Evolutionary conservation across 2,113 vertebrate species (phyloP), one percentile per base, ranked within the genome.

Genomic region (Glareola pratincola): DNA sequence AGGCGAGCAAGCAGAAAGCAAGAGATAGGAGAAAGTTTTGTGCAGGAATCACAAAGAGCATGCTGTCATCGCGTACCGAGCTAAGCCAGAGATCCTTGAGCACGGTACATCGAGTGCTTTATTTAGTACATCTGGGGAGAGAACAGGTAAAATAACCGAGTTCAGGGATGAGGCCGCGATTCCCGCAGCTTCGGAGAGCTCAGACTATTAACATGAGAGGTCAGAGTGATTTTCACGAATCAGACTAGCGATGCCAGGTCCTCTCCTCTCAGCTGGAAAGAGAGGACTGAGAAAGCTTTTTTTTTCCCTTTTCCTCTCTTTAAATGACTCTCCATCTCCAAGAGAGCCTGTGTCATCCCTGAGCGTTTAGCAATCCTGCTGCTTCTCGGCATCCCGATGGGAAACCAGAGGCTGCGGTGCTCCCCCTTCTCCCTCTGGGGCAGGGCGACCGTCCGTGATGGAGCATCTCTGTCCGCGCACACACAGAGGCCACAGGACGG

Each of bases 401-500:
- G 78, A 36, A 41, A 21, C 21, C 34, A 23, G 54, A 26, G 32
- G 39, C 67, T 68, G 72, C 9, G 0, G 9, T 13, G 62, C 32
- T 41, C 18, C 51, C 47, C 29, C 26, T 32, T 14, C 59, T 53
- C 39, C 34, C 54, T 29, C 54, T 15, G 19, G 4, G 64, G 18
- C 8, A n/a, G n/a, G n/a, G n/a, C n/a, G 14, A 6, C 34, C 3
- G 53, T 6, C 30, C 3, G 2, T 1, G 63, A 15, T 5, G 20
- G 30, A 51, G 15, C 41, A 32, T 4, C 39, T 1, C 15, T 68
- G 24, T 15, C 41, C 39, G 10, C 2, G 43, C 32, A 45, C n/a
- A n/a, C 34, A 37, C 0, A 9, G 22, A 3, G 22, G 21, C 57
- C n/a, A 6, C 0, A 5, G 0, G 21, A 37, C 0, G 1, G 32